A percentile compares a stretch with the other conserved stretches of the same genome.
phyloP scores from a whole-genome alignment of 2,888 invertebrate genomes.

The Lasioglossum figueresi region DNA sequence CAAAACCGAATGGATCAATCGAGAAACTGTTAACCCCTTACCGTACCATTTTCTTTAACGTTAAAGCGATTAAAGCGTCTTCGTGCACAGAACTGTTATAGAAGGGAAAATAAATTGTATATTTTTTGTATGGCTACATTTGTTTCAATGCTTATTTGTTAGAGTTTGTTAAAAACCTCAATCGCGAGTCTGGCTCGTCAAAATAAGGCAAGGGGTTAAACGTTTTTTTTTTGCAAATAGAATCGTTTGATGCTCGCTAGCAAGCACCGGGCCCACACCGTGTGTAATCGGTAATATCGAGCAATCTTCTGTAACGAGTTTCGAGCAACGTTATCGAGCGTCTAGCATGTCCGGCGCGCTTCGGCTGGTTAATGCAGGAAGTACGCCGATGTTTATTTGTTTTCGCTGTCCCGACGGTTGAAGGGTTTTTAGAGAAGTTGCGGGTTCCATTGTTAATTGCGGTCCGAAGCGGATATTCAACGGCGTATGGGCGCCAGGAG shows the following conservation, averaged over 20 bases:
- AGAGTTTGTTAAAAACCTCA: no score
- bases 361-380: neutral
- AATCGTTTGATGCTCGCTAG: neutral
- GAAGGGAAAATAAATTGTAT: no score
- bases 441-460: constrained; percentile 54
- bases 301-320: neutral
- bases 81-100: no score
- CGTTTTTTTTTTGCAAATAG: neutral
- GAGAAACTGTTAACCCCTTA: neutral
- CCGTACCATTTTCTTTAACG: no score
- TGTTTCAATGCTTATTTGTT: no score
- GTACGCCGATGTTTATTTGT: neutral
- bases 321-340: neutral
- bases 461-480: constrained; percentile 21
- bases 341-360: neutral
- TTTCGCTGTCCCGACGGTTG: neutral
- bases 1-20: neutral
- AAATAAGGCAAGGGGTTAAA: no score
- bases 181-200: no score
- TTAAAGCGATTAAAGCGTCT: no score
- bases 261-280: neutral
- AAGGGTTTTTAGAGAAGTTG: constrained; percentile 9
- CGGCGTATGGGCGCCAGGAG: constrained; percentile 43
- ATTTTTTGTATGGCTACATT: no score
- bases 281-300: neutral